A percentile compares a stretch with the other conserved stretches of the same genome.
These are phyloP conservation scores for Merodon equestris DNA, from an alignment of 2,888 invertebrate genomes.

Conservation along the genomic window DNA sequence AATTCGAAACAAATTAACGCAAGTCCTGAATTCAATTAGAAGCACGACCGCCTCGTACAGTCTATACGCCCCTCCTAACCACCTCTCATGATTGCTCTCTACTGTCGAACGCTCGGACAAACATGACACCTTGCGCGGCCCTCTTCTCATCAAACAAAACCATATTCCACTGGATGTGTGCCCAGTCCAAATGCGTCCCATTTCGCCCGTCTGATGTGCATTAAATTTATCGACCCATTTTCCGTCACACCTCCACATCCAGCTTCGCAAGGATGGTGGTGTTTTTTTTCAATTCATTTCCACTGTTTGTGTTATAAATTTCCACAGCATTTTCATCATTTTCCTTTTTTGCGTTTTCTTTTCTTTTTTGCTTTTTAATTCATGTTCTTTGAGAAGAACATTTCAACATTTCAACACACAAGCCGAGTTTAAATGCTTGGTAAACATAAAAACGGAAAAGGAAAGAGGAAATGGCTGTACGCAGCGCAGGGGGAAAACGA, in stretches of 20 bases:
- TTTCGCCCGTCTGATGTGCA: constrained; percentile 15
- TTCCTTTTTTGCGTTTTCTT: constrained; percentile 17
- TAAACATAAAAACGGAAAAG: constrained; percentile 42
- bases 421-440: constrained; percentile 50
- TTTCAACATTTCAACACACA: constrained; percentile 17
- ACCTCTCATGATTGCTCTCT: no score
- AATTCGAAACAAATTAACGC: constrained; percentile 45
- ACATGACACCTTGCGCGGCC: constrained; percentile 15
- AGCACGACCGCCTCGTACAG: constrained; percentile 2
- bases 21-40: constrained; percentile 48
- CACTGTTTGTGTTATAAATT: constrained; percentile 39
- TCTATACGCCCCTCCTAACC: not conserved
- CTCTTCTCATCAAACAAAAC: not conserved
- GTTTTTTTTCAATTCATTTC: constrained; percentile 29
- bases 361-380: constrained; percentile 5
- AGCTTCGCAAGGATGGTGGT: constrained; percentile 3
- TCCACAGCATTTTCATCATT: constrained; percentile 12
- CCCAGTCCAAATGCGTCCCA: constrained; percentile 5
- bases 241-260: not conserved
- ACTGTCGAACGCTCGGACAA: not conserved
- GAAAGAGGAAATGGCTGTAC: constrained; percentile 27
- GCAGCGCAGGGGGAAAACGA: no score
- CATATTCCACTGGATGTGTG: not conserved
- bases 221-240: constrained; percentile 16
- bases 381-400: constrained; percentile 16